Evolutionary conservation across 2,888 invertebrate genomes (phyloP), one percentile per base, ranked within the genome.

Genomic region (Diarsia mendica): DNA sequence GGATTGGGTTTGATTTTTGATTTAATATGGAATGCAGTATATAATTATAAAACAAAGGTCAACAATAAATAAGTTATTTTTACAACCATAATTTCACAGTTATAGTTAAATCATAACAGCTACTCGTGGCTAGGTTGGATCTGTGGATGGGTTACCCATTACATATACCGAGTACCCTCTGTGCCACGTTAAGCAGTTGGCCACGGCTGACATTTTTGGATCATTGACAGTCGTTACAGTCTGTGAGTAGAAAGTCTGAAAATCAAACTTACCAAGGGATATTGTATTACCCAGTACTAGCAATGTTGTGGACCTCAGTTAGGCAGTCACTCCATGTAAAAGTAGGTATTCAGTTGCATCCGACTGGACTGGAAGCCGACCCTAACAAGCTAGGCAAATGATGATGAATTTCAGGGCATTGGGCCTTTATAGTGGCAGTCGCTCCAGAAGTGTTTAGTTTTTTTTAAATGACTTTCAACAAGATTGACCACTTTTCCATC

Each of bases 11-110:
- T 13, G 39, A 28, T 46, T 61, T 55, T 18, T 44, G 28, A 55
- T 46, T 60, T 33, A 15, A 13, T 49, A 61, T 66, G 58, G 77
- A 67, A 75, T 80, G 68, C 46, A 15, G 39, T 61, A 20, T 2
- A 3, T 10, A 44, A 28, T n/a, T n/a, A 20, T 39, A 60, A 61
- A 20, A 15, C 8, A 55, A 55, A 68, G 15, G 28, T 28, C 6
- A 8, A 39, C 18, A n/a, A 5, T 10, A 53, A 51, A n/a, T 67
- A 20, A 20, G 51, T 28, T 11, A 13, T 49, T 65, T 18, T 55
- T 6, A 1, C 23, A 55, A 55, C 15, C 23, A 28, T 58, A 58
- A 15, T 55, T 58, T 15, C 6, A 8, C 15, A 58, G 23, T 23
- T 23, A 23, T 15, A 23, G 23, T 1, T n/a, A 53, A 20, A 9